Percentiles rank a stretch among this genome's conserved stretches.
phyloP scores from a whole-genome alignment of 2,113 vertebrate species.

The Hyaena hyaena region DNA sequence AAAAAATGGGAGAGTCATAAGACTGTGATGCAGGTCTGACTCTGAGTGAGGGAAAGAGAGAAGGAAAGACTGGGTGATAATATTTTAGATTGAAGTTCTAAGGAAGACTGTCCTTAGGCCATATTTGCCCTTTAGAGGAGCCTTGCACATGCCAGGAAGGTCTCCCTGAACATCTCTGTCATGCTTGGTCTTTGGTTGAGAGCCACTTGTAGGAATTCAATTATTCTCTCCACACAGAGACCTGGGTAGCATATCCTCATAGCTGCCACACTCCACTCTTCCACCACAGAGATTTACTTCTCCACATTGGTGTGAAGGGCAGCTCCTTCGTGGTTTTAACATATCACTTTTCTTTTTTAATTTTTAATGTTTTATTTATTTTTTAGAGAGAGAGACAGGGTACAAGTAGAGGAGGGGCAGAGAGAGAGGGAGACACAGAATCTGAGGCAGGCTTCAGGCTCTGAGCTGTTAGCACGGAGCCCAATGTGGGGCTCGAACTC shows the following conservation, averaged over 20 bases:
- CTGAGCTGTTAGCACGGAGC: too few species aligned
- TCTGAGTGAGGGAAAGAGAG: background rate
- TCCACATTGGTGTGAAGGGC: background rate
- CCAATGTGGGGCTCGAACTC: too few species aligned
- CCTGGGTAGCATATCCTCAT: background rate
- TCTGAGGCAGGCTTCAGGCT: too few species aligned
- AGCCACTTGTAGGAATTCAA: background rate
- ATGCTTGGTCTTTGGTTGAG: background rate
- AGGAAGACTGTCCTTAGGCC: background rate
- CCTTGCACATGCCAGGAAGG: background rate
- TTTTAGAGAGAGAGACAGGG: too few species aligned
- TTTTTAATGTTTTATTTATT: too few species aligned
- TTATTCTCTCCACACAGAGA: background rate
- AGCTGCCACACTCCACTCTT: background rate
- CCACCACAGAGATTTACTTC: background rate
- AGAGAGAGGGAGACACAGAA: too few species aligned
- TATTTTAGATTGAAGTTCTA: background rate
- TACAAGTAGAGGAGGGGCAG: too few species aligned
- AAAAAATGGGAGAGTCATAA: background rate
- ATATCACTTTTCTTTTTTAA: background rate
- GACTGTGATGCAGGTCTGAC: background rate
- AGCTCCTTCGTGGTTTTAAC: background rate
- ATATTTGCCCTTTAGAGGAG: background rate
- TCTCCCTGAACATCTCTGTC: background rate
- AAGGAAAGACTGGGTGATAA: background rate